Evolutionary conservation across 2,888 invertebrate species (phyloP).

Genomic region (Notocelia uddmanniana): DNA sequence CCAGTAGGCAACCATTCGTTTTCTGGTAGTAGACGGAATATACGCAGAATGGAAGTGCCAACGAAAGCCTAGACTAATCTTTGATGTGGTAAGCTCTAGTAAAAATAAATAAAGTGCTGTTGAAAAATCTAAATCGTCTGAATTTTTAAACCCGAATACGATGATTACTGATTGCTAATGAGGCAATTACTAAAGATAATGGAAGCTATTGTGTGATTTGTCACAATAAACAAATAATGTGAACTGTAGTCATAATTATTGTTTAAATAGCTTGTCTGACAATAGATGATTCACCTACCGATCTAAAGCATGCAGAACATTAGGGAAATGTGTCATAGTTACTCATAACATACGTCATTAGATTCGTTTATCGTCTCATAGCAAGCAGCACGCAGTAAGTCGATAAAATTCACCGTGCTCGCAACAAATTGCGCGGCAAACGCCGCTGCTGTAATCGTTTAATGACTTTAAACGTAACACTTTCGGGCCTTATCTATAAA

Average conservation of each 20-base stretch:
- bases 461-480: conserved; percentile 33
- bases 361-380: neutral
- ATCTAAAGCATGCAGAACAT: conserved; percentile 21
- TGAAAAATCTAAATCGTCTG: no score
- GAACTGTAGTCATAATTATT: neutral
- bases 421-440: neutral
- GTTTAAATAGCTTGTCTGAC: conserved; percentile 5
- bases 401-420: conserved; percentile 4
- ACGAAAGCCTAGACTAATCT: no score
- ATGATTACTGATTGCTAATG: neutral
- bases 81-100: no score
- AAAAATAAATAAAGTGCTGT: no score
- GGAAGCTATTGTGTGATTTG: conserved; percentile 4
- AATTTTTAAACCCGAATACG: no score
- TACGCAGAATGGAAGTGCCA: no score
- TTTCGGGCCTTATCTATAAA: conserved; percentile 32
- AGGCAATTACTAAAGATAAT: neutral
- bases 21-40: no score
- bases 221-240: neutral
- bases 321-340: conserved; percentile 17
- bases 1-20: neutral
- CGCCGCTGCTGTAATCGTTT: conserved; percentile 21
- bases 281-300: conserved; percentile 12
- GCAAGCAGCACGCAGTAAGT: neutral
- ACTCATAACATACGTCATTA: neutral